phyloP scores from a whole-genome alignment of 2,888 invertebrate species.

The Formica aserva region DNA sequence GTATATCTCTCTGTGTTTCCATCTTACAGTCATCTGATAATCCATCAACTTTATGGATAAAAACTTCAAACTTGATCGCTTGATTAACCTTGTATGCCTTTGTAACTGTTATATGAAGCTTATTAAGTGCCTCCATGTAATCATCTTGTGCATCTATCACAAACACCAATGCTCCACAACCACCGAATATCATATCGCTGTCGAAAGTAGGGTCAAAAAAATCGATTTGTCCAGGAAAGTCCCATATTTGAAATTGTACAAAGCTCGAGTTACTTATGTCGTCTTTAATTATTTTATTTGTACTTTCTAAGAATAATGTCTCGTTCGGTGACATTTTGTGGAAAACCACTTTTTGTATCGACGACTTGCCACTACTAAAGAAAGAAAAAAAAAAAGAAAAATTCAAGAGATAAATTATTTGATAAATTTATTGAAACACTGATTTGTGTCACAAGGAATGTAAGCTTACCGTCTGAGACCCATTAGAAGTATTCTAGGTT shows the following conservation, averaged over 20 bases:
- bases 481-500: constrained; percentile 97
- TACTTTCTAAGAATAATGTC: constrained; percentile 98
- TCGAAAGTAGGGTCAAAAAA: constrained; percentile 98
- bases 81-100: constrained; percentile 98
- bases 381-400: not conserved
- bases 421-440: not conserved
- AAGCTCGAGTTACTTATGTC: constrained; percentile 99
- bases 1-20: constrained; percentile 99
- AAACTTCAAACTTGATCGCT: constrained; percentile 98
- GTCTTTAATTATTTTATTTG: constrained; percentile 99
- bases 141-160: constrained; percentile 99
- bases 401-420: not conserved
- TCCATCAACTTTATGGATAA: constrained; percentile 99
- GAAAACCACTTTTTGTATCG: constrained; percentile 99
- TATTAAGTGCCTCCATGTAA: constrained; percentile 97
- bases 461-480: constrained; percentile 92
- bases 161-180: constrained; percentile 99
- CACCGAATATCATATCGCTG: constrained; percentile 98
- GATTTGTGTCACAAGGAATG: not conserved
- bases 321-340: constrained; percentile 99
- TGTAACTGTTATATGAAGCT: constrained; percentile 96
- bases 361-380: constrained; percentile 98
- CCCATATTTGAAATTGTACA: constrained; percentile 99
- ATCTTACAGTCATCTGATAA: constrained; percentile 99
- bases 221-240: constrained; percentile 99